Conservation (phyloP, 2,113 vertebrate genomes). For the Lasiurus cinereus region DNA sequence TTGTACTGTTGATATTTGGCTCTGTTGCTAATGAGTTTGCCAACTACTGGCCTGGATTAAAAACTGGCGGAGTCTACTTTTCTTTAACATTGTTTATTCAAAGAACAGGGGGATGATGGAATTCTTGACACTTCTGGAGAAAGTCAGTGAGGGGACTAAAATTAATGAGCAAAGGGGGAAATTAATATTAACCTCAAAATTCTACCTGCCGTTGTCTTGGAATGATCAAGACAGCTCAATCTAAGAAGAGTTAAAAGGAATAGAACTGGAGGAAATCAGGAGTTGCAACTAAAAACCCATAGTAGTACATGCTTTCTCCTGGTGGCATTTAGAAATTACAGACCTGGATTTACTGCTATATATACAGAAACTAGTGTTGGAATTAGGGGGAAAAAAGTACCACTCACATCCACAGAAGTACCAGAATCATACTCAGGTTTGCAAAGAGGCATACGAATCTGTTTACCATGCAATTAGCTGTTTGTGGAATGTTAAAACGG, state of each 20-base stretch:
- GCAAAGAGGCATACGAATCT: constrained; percentile 64
- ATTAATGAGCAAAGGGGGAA: constrained; percentile 49
- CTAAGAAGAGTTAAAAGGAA: constrained; percentile 16
- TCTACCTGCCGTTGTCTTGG: constrained; percentile 35
- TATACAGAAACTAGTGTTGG: constrained; percentile 69
- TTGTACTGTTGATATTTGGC: no score
- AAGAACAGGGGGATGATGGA: background rate
- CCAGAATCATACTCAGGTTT: constrained; percentile 66
- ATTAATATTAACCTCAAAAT: constrained; percentile 66
- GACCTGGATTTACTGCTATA: constrained; percentile 59
- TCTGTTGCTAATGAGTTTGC: no score
- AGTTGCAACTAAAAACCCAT: constrained; percentile 49
- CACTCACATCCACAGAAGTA: constrained; percentile 57
- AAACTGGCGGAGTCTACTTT: constrained; percentile 34
- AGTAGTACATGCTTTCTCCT: constrained; percentile 52
- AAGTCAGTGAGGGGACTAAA: constrained; percentile 48
- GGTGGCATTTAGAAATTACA: constrained; percentile 65
- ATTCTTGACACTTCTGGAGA: constrained; percentile 65
- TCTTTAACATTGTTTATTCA: constrained; percentile 63
- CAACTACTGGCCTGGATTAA: background rate
- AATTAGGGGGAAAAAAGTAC: constrained; percentile 34
- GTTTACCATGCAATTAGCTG: constrained; percentile 62
- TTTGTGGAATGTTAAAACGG: constrained; percentile 34
- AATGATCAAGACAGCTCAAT: constrained; percentile 53
- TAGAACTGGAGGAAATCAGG: constrained; percentile 45